A percentile compares a stretch with the other conserved stretches of the same genome.
Conservation (phyloP, 2,888 invertebrate genomes). For the Andrena fulva region DNA sequence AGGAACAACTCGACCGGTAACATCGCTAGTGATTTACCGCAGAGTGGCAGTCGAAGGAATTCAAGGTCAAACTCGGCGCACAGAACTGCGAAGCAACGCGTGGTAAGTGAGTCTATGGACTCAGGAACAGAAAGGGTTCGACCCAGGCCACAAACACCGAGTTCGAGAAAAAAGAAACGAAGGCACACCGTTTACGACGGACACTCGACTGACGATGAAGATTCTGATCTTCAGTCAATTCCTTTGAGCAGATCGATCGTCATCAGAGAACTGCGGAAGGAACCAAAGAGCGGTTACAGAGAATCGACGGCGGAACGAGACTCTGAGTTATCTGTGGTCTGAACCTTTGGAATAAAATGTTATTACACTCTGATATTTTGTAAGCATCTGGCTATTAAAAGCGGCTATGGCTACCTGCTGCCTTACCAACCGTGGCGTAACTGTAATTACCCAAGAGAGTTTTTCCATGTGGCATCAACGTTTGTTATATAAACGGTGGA, state of each 20-base stretch:
- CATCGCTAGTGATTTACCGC: slow-evolving; percentile 34
- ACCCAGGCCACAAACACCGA: slow-evolving; percentile 76
- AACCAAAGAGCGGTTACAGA: slow-evolving; percentile 78
- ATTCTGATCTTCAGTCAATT: slow-evolving; percentile 77
- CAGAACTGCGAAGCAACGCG: slow-evolving; percentile 52
- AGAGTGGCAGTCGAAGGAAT: slow-evolving; percentile 20
- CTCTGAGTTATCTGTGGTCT: neutral
- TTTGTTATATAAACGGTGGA: neutral
- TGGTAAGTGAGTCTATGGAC: slow-evolving; percentile 54
- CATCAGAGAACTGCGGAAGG: slow-evolving; percentile 75
- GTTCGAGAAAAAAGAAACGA: slow-evolving; percentile 83
- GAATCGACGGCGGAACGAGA: slow-evolving; percentile 61
- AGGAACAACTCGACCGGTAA: slow-evolving; percentile 62
- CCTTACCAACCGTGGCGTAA: neutral
- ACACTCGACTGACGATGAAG: slow-evolving; percentile 85
- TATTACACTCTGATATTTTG: slow-evolving; percentile 26
- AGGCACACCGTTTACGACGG: slow-evolving; percentile 81
- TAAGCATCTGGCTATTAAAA: neutral
- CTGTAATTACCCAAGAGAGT: neutral
- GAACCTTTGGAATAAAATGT: neutral
- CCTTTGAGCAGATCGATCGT: slow-evolving; percentile 57
- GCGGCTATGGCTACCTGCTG: neutral
- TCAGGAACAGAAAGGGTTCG: slow-evolving; percentile 61
- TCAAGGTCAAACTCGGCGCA: slow-evolving; percentile 8
- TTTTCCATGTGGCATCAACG: neutral